Conservation (phyloP, 2,888 invertebrate genomes). For the Lasioglossum malachurum region DNA sequence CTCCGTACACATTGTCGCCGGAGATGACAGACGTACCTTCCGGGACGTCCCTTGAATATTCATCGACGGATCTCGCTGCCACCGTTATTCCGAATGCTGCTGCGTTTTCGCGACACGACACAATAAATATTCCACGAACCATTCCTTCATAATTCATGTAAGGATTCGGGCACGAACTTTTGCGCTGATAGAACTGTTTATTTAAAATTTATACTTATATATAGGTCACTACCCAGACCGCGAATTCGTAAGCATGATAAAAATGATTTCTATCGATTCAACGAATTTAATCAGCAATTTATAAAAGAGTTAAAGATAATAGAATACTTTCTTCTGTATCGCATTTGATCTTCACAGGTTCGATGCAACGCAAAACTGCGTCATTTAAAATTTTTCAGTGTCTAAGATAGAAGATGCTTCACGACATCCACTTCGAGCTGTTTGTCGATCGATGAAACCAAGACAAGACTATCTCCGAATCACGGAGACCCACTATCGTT, state of each 20-base stretch:
- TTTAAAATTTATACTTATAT: too few species aligned
- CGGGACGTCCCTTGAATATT: conserved; percentile 39
- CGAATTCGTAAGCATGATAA: too few species aligned
- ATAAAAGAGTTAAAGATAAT: too few species aligned
- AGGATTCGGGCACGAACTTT: neutral
- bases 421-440: neutral
- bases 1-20: conserved; percentile 1
- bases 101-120: neutral
- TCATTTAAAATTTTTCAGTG: too few species aligned
- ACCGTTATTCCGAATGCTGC: neutral
- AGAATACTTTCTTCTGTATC: too few species aligned
- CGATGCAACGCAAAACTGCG: too few species aligned
- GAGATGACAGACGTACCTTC: neutral
- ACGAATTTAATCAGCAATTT: too few species aligned
- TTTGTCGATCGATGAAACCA: neutral
- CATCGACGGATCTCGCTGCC: conserved; percentile 36
- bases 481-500: neutral
- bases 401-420: too few species aligned
- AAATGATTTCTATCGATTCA: too few species aligned
- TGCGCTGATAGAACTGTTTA: too few species aligned
- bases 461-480: neutral
- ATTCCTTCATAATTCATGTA: neutral
- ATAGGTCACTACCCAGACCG: too few species aligned
- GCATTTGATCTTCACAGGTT: too few species aligned
- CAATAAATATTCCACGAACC: neutral